A percentile compares a stretch with the other conserved stretches of the same genome.
Conservation (phyloP, 2,888 invertebrate genomes). For the Thumatha senex region DNA sequence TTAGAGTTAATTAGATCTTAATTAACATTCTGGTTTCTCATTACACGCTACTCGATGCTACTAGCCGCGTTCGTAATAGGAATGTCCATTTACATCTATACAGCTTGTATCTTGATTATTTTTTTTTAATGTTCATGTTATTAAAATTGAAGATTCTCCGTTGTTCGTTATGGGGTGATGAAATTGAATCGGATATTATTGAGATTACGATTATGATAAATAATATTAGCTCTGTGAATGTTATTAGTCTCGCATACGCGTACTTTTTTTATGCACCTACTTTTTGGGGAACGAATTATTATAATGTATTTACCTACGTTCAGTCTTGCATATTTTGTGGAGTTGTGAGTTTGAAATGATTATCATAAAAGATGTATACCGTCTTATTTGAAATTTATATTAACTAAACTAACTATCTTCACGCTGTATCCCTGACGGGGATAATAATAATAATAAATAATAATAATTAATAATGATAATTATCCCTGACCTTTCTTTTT, state of each 20-base stretch:
- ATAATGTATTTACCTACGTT: not conserved
- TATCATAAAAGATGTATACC: too few species aligned
- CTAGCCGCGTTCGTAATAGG: slow-evolving; percentile 71
- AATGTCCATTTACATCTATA: slow-evolving; percentile 72
- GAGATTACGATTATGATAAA: slow-evolving; percentile 44
- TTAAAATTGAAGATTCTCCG: slow-evolving; percentile 45
- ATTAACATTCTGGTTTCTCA: slow-evolving; percentile 83
- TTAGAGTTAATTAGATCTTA: slow-evolving; percentile 83
- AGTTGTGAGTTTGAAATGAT: slow-evolving; percentile 23
- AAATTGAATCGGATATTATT: slow-evolving; percentile 63
- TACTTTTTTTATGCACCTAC: slow-evolving; percentile 21
- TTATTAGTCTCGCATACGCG: slow-evolving; percentile 21
- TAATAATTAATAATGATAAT: too few species aligned
- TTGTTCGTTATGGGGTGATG: slow-evolving; percentile 55
- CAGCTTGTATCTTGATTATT: slow-evolving; percentile 67
- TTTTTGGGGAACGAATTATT: slow-evolving; percentile 17
- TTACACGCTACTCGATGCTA: slow-evolving; percentile 80
- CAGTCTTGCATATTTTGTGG: slow-evolving; percentile 16
- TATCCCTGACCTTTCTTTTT: too few species aligned
- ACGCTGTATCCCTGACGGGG: too few species aligned
- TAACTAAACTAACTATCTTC: too few species aligned
- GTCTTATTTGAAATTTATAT: too few species aligned
- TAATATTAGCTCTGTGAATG: slow-evolving; percentile 42
- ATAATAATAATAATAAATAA: too few species aligned
- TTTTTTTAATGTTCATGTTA: slow-evolving; percentile 61